Conservation (phyloP, 2,113 vertebrate species). For the Dendropsophus ebraccatus region DNA sequence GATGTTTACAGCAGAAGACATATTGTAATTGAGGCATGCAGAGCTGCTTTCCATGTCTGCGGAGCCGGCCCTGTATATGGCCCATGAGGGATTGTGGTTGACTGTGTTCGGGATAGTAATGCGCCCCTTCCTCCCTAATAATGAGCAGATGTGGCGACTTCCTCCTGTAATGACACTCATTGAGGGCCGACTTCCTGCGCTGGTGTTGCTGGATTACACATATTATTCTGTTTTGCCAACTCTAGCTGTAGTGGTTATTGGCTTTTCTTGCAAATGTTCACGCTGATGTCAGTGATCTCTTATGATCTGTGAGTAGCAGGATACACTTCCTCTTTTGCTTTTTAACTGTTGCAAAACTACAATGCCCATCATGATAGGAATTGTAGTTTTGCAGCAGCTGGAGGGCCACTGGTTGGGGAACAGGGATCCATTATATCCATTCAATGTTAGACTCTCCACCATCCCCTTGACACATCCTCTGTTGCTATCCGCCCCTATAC, state of each 20-base stretch:
- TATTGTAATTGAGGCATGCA: neutral
- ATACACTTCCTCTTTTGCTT: no score
- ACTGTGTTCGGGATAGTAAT: neutral
- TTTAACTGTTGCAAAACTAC: no score
- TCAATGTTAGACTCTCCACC: no score
- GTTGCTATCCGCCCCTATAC: no score
- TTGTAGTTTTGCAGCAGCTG: no score
- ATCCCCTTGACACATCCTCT: no score
- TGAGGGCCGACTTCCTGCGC: conserved; percentile 1
- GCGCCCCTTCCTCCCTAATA: conserved; percentile 29
- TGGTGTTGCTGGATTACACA: neutral
- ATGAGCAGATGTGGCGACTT: conserved; percentile 42
- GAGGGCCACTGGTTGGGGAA: no score
- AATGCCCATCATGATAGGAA: no score
- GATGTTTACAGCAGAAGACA: neutral
- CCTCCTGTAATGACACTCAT: conserved; percentile 24
- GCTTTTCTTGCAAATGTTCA: neutral
- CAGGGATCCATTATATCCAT: no score
- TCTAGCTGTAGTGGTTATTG: neutral
- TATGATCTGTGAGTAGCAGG: no score
- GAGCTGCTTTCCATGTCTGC: neutral
- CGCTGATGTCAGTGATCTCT: neutral
- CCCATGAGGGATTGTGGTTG: conserved; percentile 1
- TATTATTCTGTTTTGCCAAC: neutral
- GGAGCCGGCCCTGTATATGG: neutral